Evolutionary conservation across 1,140 invertebrate species (phyloP).

Genomic region (Papilio xuthus): DNA sequence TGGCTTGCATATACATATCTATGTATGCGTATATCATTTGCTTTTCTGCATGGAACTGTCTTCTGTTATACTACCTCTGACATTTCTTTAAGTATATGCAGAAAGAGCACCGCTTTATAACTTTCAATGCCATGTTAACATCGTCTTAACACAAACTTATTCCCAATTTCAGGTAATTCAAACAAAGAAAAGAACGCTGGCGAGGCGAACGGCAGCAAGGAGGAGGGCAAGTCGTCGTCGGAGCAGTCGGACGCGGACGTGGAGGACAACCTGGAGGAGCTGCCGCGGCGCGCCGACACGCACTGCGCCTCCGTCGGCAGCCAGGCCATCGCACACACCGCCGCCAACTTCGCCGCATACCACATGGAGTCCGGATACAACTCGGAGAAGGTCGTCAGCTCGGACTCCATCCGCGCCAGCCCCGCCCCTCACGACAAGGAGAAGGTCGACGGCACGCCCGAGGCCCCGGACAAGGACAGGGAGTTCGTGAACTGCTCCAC

Average conservation of each 20-base stretch:
- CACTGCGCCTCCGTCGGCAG: constrained; percentile 55
- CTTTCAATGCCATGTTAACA: background rate
- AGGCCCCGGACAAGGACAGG: constrained; percentile 81
- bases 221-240: constrained; percentile 82
- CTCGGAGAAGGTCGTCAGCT: constrained; percentile 84
- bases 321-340: constrained; percentile 66
- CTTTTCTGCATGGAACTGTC: constrained; percentile 30
- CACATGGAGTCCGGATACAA: constrained; percentile 86
- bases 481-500: constrained; percentile 58
- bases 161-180: constrained; percentile 53
- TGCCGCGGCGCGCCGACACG: constrained; percentile 64
- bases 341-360: constrained; percentile 75
- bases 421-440: constrained; percentile 80
- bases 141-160: constrained; percentile 14
- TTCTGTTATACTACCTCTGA: background rate
- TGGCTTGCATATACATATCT: constrained; percentile 32
- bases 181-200: constrained; percentile 56
- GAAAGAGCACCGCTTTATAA: constrained; percentile 21
- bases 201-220: constrained; percentile 62
- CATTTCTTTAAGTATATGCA: background rate
- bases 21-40: constrained; percentile 33
- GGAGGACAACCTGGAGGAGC: constrained; percentile 89
- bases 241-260: constrained; percentile 89
- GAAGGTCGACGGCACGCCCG: constrained; percentile 81
- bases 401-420: constrained; percentile 79